Evolutionary conservation across 1,140 invertebrate genomes (phyloP).

Genomic region (Tetramorium parvispinum): DNA sequence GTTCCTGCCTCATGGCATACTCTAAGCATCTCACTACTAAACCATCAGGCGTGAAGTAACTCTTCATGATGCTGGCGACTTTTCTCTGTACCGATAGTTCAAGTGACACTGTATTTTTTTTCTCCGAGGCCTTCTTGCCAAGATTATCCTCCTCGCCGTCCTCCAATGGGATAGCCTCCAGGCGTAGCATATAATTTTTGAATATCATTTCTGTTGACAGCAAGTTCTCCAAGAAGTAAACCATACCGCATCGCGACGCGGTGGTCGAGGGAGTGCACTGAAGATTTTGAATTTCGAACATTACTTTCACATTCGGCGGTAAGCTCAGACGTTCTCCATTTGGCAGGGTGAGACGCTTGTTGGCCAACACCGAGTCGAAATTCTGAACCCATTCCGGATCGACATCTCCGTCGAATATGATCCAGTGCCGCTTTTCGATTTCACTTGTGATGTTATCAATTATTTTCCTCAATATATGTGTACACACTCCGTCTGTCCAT

Average conservation of each 20-base stretch:
- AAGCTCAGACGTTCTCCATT: constrained; percentile 99
- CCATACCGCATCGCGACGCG: constrained; percentile 99
- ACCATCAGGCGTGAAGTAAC: constrained; percentile 96
- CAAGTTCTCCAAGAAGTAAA: constrained; percentile 99
- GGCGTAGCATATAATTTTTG: no score
- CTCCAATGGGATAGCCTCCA: no score
- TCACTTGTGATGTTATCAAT: constrained; percentile 99
- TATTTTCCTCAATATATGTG: constrained; percentile 98
- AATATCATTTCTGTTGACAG: no score
- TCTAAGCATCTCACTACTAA: no score
- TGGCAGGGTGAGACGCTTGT: constrained; percentile 98
- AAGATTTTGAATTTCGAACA: no score
- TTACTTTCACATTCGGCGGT: constrained; percentile 99
- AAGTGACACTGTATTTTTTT: no score
- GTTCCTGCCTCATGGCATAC: no score
- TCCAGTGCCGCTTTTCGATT: constrained; percentile 99
- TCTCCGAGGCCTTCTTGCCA: no score
- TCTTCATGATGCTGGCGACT: constrained; percentile 93
- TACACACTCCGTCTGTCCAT: constrained; percentile 99
- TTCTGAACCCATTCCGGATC: constrained; percentile 99
- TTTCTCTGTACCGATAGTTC: no score
- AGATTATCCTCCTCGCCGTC: no score
- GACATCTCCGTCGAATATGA: constrained; percentile 99
- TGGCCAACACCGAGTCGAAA: constrained; percentile 98
- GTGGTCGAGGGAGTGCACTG: constrained; percentile 99